A percentile compares a stretch with the other conserved stretches of the same genome.
phyloP scores from a whole-genome alignment of 2,113 vertebrate genomes.

The Pomatostomus ruficeps region DNA sequence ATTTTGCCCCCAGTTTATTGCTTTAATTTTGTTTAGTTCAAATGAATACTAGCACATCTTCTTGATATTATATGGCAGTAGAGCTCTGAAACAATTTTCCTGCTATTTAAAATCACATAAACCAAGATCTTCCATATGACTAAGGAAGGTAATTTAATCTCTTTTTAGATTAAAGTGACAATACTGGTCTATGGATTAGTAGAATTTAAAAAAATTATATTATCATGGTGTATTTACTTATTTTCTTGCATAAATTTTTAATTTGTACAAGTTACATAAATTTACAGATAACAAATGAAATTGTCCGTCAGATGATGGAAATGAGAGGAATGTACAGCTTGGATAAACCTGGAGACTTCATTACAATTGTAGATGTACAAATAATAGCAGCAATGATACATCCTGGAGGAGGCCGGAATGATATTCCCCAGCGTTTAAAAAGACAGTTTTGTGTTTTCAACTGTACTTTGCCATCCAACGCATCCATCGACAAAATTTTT shows the following conservation, averaged over 20 bases:
- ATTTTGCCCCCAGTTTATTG: background rate
- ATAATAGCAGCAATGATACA: conserved; percentile 80
- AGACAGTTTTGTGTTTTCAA: conserved; percentile 78
- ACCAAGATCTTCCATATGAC: background rate
- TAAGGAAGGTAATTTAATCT: background rate
- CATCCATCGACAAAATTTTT: conserved; percentile 81
- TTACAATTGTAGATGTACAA: conserved; percentile 74
- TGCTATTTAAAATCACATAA: background rate
- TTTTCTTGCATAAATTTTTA: background rate
- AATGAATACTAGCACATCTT: background rate
- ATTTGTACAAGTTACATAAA: background rate
- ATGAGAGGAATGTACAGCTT: conserved; percentile 80
- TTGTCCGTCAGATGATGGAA: conserved; percentile 81
- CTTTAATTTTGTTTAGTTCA: background rate
- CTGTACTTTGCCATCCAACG: conserved; percentile 75
- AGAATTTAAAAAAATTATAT: background rate
- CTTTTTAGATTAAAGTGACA: background rate
- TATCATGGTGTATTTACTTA: background rate
- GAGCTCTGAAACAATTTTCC: background rate
- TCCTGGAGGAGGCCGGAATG: conserved; percentile 78
- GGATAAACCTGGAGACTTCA: conserved; percentile 81
- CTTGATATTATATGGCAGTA: background rate
- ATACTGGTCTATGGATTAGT: background rate
- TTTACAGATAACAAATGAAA: conserved; percentile 79
- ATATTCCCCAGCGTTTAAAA: conserved; percentile 79